A percentile compares a stretch with the other conserved stretches of the same genome.
Conservation (phyloP, 1,140 invertebrate species). For the Drosophila insularis region DNA sequence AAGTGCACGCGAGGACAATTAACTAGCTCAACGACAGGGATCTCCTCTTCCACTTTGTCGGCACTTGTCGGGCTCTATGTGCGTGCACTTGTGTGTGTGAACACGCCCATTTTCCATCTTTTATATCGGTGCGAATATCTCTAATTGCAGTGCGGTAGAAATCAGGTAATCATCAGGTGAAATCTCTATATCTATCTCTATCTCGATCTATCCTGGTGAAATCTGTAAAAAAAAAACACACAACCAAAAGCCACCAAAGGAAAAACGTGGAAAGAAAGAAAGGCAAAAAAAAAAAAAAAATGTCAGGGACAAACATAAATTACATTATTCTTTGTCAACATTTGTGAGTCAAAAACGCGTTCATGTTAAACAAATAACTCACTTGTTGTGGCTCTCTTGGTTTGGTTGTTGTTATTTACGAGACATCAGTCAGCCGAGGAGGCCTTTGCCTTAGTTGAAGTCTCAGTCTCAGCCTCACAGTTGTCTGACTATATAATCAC, state of each 20-base stretch:
- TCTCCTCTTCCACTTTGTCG: conserved; percentile 23
- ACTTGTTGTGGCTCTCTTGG: conserved; percentile 44
- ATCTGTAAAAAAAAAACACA: conserved; percentile 11
- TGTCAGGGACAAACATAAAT: conserved; percentile 68
- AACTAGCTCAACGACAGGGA: conserved; percentile 11
- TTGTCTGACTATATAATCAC: conserved; percentile 7
- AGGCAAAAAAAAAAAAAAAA: conserved; percentile 36
- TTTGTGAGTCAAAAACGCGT: conserved; percentile 79
- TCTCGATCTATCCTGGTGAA: conserved; percentile 20
- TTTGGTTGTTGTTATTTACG: conserved; percentile 59
- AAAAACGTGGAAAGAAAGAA: not conserved
- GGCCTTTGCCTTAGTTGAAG: not conserved
- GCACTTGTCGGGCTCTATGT: conserved; percentile 2
- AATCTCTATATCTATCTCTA: conserved; percentile 14
- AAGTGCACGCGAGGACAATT: conserved; percentile 43
- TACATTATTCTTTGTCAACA: conserved; percentile 81
- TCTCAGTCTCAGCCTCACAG: conserved; percentile 9
- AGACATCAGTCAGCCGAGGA: conserved; percentile 66
- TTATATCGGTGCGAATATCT: conserved; percentile 62
- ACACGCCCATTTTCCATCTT: conserved; percentile 4
- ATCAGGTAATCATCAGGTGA: conserved; percentile 5
- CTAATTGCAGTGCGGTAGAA: conserved; percentile 56
- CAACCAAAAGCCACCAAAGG: not conserved
- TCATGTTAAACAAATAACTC: conserved; percentile 81
- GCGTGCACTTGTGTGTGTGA: conserved; percentile 9